Evolutionary conservation across 2,888 invertebrate genomes (phyloP), one percentile per base, ranked within the genome.

Genomic region (Acrobasis consociella): DNA sequence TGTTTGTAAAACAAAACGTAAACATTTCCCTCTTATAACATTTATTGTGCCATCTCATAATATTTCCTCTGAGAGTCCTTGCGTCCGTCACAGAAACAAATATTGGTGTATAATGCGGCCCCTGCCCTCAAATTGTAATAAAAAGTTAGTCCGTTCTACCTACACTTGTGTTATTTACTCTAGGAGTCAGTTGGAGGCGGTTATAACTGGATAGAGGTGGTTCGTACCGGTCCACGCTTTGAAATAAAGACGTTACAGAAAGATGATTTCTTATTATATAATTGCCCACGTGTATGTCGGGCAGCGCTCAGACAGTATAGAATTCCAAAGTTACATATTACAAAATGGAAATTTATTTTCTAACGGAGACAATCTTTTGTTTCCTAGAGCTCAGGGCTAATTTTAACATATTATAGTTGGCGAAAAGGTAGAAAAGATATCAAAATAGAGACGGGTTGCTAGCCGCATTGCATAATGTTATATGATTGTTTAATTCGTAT

Each of bases 41-140:
- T 61, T 61, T 61, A 61, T 61, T 53, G 46, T 53, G 61, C 42
- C 46, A 15, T 49, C n/a, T 52, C 46, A 52, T 49, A 61, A 61
- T 53, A 61, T 60, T 52, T 31, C 61, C 61, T 61, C 42, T 11
- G 53, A 53, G 61, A 37, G 39, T 53, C 8, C 61, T 61, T 46
- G 37, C n/a, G 61, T 61, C 61, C 61, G 61, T 53, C 53, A 46
- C 46, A 22, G 76, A 73, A 76, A 78, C 79, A 81, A 84, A 85
- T 85, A 85, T 85, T 79, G 78, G 75, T 74, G 76, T 74, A 80
- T 81, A 77, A 77, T 71, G 66, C 71, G 72, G 73, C 73, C 74
- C 78, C 74, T 76, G 71, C 67, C 75, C 77, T 80, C 78, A 78
- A 82, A 79, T 74, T 77, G 83, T 78, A 84, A 85, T 85, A 85